Conservation (phyloP, 2,888 invertebrate species). For the Syrista parreyssii region DNA sequence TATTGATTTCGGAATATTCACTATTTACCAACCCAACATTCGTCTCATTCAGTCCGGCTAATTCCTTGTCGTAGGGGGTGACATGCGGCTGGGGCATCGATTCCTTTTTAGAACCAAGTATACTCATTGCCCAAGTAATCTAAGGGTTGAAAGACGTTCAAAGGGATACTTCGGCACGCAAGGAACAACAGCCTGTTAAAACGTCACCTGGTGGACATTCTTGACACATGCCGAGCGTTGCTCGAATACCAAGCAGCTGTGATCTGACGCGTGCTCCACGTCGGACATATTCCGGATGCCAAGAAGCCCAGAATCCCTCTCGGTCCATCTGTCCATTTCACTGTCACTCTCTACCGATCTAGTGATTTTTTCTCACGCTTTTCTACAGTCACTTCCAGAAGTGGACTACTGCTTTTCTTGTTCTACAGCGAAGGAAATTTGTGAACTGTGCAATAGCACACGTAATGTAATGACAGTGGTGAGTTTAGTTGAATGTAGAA, state of each 20-base stretch:
- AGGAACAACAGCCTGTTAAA: conserved; percentile 49
- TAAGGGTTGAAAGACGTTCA: conserved; percentile 28
- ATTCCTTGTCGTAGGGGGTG: background rate
- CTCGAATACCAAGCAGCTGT: conserved; percentile 50
- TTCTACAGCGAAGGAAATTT: background rate
- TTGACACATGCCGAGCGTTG: conserved; percentile 57
- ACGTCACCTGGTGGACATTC: conserved; percentile 63
- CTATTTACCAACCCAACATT: background rate
- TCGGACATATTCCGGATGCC: conserved; percentile 52
- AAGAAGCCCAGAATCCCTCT: conserved; percentile 37
- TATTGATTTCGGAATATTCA: background rate
- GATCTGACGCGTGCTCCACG: conserved; percentile 28
- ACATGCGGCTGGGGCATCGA: background rate
- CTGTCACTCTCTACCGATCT: background rate
- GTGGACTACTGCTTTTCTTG: background rate
- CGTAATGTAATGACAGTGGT: background rate
- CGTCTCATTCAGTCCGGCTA: no score
- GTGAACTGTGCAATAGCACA: background rate
- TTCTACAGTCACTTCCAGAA: background rate
- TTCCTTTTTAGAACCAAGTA: conserved; percentile 20
- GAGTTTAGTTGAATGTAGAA: conserved; percentile 22
- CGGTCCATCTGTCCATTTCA: background rate
- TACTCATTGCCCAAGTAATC: conserved; percentile 19
- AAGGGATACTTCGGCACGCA: conserved; percentile 43
- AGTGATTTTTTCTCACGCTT: background rate